A percentile compares a stretch with the other conserved stretches of the same genome.
Conservation (phyloP, 2,113 vertebrate genomes). For the Melanerpes formicivorus region DNA sequence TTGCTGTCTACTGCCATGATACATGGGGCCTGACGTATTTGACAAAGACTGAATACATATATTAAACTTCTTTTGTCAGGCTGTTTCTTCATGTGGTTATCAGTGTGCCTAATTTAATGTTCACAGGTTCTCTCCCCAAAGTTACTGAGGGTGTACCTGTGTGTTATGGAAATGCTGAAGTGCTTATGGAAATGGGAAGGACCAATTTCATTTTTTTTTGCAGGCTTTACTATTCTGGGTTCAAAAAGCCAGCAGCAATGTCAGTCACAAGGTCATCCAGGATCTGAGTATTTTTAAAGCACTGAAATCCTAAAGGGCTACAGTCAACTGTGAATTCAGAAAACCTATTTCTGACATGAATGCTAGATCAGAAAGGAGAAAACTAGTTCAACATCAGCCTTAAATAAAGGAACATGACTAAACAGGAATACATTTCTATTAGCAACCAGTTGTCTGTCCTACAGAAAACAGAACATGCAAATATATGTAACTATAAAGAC, state of each 20-base stretch:
- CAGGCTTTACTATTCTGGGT: not conserved
- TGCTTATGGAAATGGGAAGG: not conserved
- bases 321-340: not conserved
- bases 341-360: conserved; percentile 17
- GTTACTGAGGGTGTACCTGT: not conserved
- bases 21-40: fast-evolving
- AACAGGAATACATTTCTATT: conserved; percentile 63
- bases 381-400: conserved; percentile 2
- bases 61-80: not conserved
- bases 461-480: conserved; percentile 63
- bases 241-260: not conserved
- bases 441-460: conserved; percentile 58
- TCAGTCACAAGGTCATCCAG: not conserved
- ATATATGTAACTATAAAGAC: conserved; percentile 60
- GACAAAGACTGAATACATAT: not conserved
- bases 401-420: conserved; percentile 63
- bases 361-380: not conserved
- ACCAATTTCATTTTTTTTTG: not conserved
- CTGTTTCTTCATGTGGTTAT: not conserved
- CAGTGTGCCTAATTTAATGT: not conserved
- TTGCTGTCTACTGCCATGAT: not conserved
- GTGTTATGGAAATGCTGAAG: not conserved
- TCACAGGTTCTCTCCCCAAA: not conserved
- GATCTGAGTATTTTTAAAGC: not conserved
- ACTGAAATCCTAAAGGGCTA: not conserved